A percentile compares a stretch with the other conserved stretches of the same genome.
Conservation (phyloP, 1,140 invertebrate genomes). For the Anoplophora glabripennis region DNA sequence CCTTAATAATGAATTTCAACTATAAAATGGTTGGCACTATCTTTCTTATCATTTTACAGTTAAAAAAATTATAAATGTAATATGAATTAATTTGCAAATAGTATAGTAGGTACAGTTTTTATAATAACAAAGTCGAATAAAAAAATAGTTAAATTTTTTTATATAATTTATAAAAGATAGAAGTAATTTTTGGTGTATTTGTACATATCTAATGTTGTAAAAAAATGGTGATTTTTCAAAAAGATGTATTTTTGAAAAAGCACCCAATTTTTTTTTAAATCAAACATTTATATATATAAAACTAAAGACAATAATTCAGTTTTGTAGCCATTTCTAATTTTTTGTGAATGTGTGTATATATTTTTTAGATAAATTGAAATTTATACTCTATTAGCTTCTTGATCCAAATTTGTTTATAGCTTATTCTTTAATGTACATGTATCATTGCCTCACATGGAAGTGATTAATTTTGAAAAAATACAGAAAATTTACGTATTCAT, state of each 20-base stretch:
- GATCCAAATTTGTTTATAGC: too few species aligned
- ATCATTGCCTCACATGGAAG: too few species aligned
- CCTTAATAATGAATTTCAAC: constrained; percentile 19
- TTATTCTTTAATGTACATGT: too few species aligned
- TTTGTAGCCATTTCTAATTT: neutral
- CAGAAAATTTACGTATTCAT: too few species aligned
- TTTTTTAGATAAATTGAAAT: too few species aligned
- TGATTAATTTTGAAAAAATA: too few species aligned
- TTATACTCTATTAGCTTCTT: too few species aligned
- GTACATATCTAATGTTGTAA: constrained; percentile 37
- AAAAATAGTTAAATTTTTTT: constrained; percentile 43
- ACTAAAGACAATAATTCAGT: constrained; percentile 2
- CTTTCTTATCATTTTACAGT: constrained; percentile 38
- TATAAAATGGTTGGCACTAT: constrained; percentile 5
- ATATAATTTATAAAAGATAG: constrained; percentile 43
- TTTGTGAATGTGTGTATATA: neutral
- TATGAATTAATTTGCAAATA: constrained; percentile 25
- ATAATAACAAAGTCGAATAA: constrained; percentile 33
- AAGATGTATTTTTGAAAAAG: constrained; percentile 22
- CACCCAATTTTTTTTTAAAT: neutral
- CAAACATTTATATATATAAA: neutral
- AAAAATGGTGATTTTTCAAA: constrained; percentile 25
- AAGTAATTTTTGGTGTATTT: constrained; percentile 43
- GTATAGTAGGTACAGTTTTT: constrained; percentile 21
- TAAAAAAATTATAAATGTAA: constrained; percentile 22